These are phyloP conservation scores for Rhynchophorus ferrugineus DNA, from an alignment of 1,140 invertebrate species.

Conservation along the genomic window DNA sequence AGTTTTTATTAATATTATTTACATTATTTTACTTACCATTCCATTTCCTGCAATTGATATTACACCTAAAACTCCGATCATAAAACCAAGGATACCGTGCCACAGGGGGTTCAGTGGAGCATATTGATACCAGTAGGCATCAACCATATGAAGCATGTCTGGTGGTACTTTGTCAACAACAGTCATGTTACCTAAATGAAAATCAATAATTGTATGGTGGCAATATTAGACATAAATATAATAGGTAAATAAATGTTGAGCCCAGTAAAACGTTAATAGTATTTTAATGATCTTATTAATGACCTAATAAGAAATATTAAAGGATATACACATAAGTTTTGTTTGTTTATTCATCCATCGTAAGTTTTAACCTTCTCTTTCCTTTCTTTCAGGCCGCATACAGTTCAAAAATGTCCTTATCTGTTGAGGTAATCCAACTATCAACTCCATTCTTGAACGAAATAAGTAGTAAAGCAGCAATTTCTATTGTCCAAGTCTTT, in stretches of 20 bases:
- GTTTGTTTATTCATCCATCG: too few species aligned
- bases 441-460: too few species aligned
- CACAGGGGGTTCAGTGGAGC: conserved; percentile 70
- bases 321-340: too few species aligned
- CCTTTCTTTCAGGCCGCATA: too few species aligned
- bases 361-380: too few species aligned
- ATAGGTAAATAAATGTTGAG: neutral
- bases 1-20: neutral
- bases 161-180: conserved; percentile 64
- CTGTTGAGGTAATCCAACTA: too few species aligned
- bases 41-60: conserved; percentile 69
- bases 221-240: neutral
- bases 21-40: conserved; percentile 55
- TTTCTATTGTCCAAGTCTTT: too few species aligned
- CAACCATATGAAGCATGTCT: conserved; percentile 67
- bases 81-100: conserved; percentile 70
- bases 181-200: conserved; percentile 48
- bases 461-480: too few species aligned
- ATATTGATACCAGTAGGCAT: conserved; percentile 67
- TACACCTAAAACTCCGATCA: conserved; percentile 63
- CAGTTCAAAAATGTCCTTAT: too few species aligned
- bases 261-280: neutral
- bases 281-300: too few species aligned
- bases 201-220: neutral
- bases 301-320: too few species aligned